Evolutionary conservation across 1,140 invertebrate genomes (phyloP).

Genomic region (Daktulosphaira vitifoliae): DNA sequence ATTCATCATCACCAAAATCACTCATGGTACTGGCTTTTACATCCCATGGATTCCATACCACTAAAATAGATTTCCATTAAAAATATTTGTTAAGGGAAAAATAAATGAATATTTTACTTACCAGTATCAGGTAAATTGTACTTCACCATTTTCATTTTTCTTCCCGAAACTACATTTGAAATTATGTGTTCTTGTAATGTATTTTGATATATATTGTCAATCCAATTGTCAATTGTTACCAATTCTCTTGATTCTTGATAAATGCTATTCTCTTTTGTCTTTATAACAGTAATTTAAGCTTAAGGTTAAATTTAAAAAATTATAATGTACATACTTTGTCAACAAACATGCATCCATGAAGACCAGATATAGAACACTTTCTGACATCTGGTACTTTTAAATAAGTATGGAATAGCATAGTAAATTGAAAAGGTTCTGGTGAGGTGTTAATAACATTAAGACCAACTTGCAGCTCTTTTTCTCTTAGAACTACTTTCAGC

Average conservation of each 20-base stretch:
- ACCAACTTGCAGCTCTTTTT: constrained; percentile 86
- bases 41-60: constrained; percentile 94
- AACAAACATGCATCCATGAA: constrained; percentile 83
- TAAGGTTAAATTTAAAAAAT: too few relatives aligned
- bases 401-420: constrained; percentile 87
- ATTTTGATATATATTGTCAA: constrained; percentile 86
- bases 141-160: constrained; percentile 85
- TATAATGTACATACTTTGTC: constrained; percentile 63
- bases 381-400: constrained; percentile 90
- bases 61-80: constrained; percentile 44
- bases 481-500: constrained; percentile 76
- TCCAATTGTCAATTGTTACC: constrained; percentile 82
- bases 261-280: constrained; percentile 70
- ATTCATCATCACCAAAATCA: constrained; percentile 92
- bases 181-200: constrained; percentile 86
- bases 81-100: neutral
- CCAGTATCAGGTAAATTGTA: constrained; percentile 88
- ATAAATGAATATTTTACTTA: constrained; percentile 41
- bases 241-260: constrained; percentile 81
- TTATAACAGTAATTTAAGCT: neutral
- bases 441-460: constrained; percentile 85
- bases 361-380: constrained; percentile 78
- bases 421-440: constrained; percentile 75
- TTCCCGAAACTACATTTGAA: constrained; percentile 80
- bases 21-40: constrained; percentile 83